Evolutionary conservation across 2,113 vertebrate genomes (phyloP), one percentile per base, ranked within the genome.

Genomic region (Plecotus auritus): DNA sequence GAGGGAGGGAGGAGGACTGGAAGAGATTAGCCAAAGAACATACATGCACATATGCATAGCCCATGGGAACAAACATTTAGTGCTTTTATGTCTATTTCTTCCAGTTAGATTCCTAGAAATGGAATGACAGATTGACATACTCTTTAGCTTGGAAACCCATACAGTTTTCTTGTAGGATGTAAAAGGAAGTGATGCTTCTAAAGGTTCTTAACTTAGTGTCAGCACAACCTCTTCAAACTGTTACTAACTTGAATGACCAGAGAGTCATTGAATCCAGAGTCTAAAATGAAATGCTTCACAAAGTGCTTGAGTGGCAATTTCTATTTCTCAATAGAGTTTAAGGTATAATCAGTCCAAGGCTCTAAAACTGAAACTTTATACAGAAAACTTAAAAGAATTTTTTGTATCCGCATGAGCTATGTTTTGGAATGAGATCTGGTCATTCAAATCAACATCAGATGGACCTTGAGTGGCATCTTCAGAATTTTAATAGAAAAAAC

Each of bases 231-330:
- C 42, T 96, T 81, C 88, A 96, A 96, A 96, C 8, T 96, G 23
- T 18, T 80, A 88, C 61, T 69, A 87, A 78, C 78, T 96, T 90
- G 59, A 94, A 95, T 97, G 90, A 89, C 86, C 47, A 94, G 23
- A 94, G 61, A 90, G 23, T 92, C 16, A 74, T 23, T 95, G 95
- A 91, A 97, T 84, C 22, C 47, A 35, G 40, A 94, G 56, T 94
- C 95, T 96, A 51, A 96, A 97, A 97, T 89, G 91, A 97, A 95
- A 28, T 90, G 54, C 59, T 54, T 83, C 3, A 2, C 86, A 69
- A 96, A 94, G 93, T 45, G 47, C 73, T 94, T 97, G 6, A 35
- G 78, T 72, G 87, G 47, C 92, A 97, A 94, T 91, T 96, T 83
- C 85, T 87, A 91, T 47, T 83, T 95, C 54, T 81, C 77, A 95